These are phyloP conservation scores for Molossus alvarezi DNA, from an alignment of 2,797 vertebrate genomes.

Conservation along the genomic window DNA sequence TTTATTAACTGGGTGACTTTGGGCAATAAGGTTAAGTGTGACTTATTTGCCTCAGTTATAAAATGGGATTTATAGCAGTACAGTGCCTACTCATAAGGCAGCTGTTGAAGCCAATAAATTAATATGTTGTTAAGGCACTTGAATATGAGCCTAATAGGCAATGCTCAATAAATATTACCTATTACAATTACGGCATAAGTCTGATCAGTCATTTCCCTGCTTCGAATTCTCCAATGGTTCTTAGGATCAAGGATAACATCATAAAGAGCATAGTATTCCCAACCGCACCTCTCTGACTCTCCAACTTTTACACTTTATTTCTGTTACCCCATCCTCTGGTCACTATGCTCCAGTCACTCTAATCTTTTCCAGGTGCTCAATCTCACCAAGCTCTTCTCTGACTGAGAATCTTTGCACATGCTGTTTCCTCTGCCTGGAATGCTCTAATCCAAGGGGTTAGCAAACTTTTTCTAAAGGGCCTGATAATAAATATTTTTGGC, in stretches of 20 bases:
- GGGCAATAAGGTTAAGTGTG: not conserved
- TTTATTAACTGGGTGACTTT: not conserved
- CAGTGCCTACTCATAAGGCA: not conserved
- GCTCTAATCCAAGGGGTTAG: not conserved
- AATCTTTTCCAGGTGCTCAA: not conserved
- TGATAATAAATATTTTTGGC: constrained; percentile 53
- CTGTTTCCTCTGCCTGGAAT: not conserved
- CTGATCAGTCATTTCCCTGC: constrained; percentile 7
- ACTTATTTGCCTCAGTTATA: constrained; percentile 12
- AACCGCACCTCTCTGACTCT: not conserved
- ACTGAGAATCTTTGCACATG: constrained; percentile 15
- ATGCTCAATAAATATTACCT: constrained; percentile 52
- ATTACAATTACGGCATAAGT: not conserved
- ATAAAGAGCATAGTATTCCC: not conserved
- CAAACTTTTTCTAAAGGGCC: constrained; percentile 54
- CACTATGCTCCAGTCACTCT: not conserved
- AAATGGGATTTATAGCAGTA: constrained; percentile 29
- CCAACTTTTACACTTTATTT: not conserved
- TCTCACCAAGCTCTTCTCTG: constrained; percentile 35
- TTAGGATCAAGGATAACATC: constrained; percentile 64
- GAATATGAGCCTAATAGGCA: not conserved
- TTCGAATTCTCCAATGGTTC: not conserved
- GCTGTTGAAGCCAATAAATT: not conserved
- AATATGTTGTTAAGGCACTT: not conserved
- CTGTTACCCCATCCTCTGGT: not conserved